Evolutionary conservation across 2,888 invertebrate genomes (phyloP).

Genomic region (Nipponacmea schrenckii): DNA sequence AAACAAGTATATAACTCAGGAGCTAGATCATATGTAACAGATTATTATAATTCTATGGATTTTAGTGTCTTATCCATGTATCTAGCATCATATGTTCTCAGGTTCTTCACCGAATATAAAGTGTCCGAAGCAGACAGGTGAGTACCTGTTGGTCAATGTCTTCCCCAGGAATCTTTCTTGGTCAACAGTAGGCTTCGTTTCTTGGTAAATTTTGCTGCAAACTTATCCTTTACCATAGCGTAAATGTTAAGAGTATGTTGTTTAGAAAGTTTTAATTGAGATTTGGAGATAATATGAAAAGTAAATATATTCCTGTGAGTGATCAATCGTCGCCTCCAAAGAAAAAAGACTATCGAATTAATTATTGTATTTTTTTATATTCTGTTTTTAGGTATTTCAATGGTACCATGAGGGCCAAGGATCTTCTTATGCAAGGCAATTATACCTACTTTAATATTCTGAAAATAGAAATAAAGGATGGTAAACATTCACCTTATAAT

Average conservation of each 20-base stretch:
- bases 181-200: no score
- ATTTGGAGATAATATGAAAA: no score
- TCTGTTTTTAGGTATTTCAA: constrained; percentile 52
- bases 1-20: constrained; percentile 67
- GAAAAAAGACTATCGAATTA: no score
- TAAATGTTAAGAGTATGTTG: no score
- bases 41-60: constrained; percentile 67
- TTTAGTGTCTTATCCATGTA: constrained; percentile 67
- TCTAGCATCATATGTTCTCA: constrained; percentile 65
- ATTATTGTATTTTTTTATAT: background rate
- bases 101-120: constrained; percentile 66
- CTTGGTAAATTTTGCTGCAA: no score
- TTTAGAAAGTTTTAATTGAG: no score
- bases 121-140: constrained; percentile 63
- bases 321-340: no score
- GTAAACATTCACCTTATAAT: constrained; percentile 43
- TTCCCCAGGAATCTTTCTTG: background rate
- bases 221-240: no score
- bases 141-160: constrained; percentile 15
- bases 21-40: constrained; percentile 62
- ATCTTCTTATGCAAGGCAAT: constrained; percentile 49
- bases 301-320: no score
- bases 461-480: constrained; percentile 50
- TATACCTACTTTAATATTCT: constrained; percentile 52
- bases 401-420: constrained; percentile 54